Conservation (phyloP, 2,888 invertebrate genomes). For the Synergus japonicus region DNA sequence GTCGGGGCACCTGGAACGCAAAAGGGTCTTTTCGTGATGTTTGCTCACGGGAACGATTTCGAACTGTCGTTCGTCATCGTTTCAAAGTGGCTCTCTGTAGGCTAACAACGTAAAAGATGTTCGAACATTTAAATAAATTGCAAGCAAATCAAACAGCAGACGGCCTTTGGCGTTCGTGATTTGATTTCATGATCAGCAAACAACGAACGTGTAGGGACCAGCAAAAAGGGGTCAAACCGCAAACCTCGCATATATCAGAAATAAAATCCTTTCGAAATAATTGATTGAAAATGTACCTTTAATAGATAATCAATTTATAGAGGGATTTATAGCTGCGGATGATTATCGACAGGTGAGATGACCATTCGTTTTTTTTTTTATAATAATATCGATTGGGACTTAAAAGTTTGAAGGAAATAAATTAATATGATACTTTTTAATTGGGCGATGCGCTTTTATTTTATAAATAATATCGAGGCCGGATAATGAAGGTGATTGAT, state of each 20-base stretch:
- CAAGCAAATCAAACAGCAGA: conserved; percentile 29
- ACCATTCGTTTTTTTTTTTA: too few relatives aligned
- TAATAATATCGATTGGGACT: too few relatives aligned
- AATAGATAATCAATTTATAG: too few relatives aligned
- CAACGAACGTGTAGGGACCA: background rate
- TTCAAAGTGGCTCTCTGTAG: conserved; percentile 20
- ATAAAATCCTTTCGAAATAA: background rate
- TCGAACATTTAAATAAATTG: conserved; percentile 21
- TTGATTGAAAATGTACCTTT: background rate
- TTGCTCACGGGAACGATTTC: conserved; percentile 15
- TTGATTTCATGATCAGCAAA: conserved; percentile 32
- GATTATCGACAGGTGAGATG: too few relatives aligned
- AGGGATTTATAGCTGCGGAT: too few relatives aligned
- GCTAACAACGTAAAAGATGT: conserved; percentile 6
- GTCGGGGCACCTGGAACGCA: conserved; percentile 44
- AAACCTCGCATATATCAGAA: background rate
- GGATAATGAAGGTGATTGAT: background rate
- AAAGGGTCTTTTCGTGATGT: background rate
- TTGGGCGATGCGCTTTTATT: background rate
- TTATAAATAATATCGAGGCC: background rate
- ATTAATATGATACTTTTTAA: background rate
- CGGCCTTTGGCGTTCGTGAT: conserved; percentile 22
- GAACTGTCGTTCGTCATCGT: conserved; percentile 29
- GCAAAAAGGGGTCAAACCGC: background rate
- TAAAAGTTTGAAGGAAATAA: too few relatives aligned